Evolutionary conservation across 2,888 invertebrate genomes (phyloP), one percentile per base, ranked within the genome.

Genomic region (Parnassius orleans): DNA sequence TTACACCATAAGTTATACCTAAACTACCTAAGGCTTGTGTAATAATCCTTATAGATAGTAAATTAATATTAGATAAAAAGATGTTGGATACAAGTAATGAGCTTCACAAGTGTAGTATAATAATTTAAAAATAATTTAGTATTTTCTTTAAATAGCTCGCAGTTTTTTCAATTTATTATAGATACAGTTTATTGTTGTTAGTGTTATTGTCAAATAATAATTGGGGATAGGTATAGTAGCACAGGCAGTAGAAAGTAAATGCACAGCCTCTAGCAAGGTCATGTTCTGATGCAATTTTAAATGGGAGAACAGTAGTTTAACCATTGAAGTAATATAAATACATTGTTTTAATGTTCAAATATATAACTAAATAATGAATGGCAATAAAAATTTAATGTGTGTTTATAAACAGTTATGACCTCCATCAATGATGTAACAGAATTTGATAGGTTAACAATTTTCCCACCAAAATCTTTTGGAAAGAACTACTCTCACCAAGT

Each of bases 321-420:
- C 44, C 47, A 33, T 47, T 53, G 53, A 24, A 15, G 44, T 57
- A 12, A 48, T 51, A 19, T 42, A 41, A 44, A 33, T 14, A 41
- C 10, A 53, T 42, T 48, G 42, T 33, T 53, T 2, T 10, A n/a
- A 24, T 3, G 24, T 10, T 19, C 24, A 33, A 11, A 0, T 15
- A 24, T 50, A 53, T 51, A 56, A 64, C 67, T 64, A 52, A 54
- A 53, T 52, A 44, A 60, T 64, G 65, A 71, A 70, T 68, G 65
- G 65, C 67, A 64, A 54, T 65, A 68, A 33, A 78, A 80, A 78
- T 69, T 76, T 73, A 70, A 72, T 74, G 73, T 78, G 73, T 91
- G 90, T 91, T 91, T 84, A 90, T 90, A 84, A 90, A 91, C 90
- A 91, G 69, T 73, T 78, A 70, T 88, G 89, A 89, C 90, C 90